Evolutionary conservation across 2,888 invertebrate genomes (phyloP), one percentile per base, ranked within the genome.

Genomic region (Pilophorus perplexus): DNA sequence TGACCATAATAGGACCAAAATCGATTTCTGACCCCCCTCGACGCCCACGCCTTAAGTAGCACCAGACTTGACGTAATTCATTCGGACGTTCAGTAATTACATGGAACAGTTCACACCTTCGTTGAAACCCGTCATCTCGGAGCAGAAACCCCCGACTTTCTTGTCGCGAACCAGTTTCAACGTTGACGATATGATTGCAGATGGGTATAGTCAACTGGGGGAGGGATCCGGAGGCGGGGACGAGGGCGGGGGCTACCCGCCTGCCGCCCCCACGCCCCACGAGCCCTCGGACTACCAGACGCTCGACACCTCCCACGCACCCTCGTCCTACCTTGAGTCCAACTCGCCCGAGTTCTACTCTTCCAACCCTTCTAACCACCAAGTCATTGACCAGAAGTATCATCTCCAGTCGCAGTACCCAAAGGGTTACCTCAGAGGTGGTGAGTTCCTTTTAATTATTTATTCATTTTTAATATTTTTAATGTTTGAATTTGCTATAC

Each of bases 341-440:
- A 66, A 42, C 48, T 66, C 66, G 37, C 66, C 66, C 20, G 66
- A 66, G 40, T 66, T 66, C 23, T 66, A 66, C 48, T 55, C 57
- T 3, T 57, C 66, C 14, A 66, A 66, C 46, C 25, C 50, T 4
- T 37, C 52, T 25, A 48, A 46, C 48, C 66, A 66, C 69, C 78
- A 77, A 66, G 62, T 72, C 28, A 76, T 83, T 75, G 86, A 87
- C 75, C 84, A 84, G 74, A 89, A 89, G 77, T 89, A 87, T 78
- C n/a, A n/a, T n/a, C 52, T 57, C n/a, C 86, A 88, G 75, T 85
- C 84, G 59, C 81, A 83, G 70, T 85, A 85, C 76, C 83, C 83
- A 75, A 88, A 88, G 79, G 84, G 82, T 74, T 88, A 87, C 77
- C 82, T 85, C 67, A 82, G 87, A 83, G 71, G 52, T 18, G 65